Evolutionary conservation across 2,888 invertebrate genomes (phyloP).

Genomic region (Lasioglossum pauxillum): DNA sequence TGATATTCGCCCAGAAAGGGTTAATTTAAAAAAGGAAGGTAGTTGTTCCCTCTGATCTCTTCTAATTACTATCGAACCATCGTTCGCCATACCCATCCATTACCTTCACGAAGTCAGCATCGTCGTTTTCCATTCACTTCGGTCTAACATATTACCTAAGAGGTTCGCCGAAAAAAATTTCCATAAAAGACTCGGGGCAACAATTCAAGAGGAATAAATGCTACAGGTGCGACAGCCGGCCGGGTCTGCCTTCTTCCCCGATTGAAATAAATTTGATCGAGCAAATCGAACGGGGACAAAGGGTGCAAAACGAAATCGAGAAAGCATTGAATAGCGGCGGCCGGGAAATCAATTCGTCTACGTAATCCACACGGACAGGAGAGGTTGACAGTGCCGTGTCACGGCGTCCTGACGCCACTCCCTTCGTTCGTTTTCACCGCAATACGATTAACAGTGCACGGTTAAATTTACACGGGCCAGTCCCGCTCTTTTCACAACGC

Average conservation of each 20-base stretch:
- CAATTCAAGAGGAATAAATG: conserved; percentile 23
- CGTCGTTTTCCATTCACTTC: neutral
- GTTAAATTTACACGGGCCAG: neutral
- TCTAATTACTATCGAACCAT: neutral
- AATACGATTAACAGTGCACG: conserved; percentile 63
- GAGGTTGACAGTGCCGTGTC: conserved; percentile 22
- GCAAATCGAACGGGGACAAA: conserved; percentile 32
- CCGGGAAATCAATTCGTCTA: conserved; percentile 27
- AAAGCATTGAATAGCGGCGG: conserved; percentile 9
- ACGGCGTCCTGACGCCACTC: conserved; percentile 26
- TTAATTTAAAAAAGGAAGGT: neutral
- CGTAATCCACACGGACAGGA: conserved; percentile 10
- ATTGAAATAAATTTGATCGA: conserved; percentile 37
- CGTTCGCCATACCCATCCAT: neutral
- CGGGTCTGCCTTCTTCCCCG: neutral
- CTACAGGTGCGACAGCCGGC: conserved; percentile 17
- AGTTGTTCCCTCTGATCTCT: neutral
- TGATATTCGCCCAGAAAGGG: neutral
- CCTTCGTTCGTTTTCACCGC: conserved; percentile 51
- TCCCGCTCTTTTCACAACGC: neutral
- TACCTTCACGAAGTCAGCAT: neutral
- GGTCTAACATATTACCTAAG: neutral
- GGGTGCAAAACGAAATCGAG: conserved; percentile 16
- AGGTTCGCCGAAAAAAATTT: conserved; percentile 17
- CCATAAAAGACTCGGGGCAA: conserved; percentile 21